Evolutionary conservation across 2,113 vertebrate species (phyloP).

Genomic region (Chiloscyllium plagiosum): DNA sequence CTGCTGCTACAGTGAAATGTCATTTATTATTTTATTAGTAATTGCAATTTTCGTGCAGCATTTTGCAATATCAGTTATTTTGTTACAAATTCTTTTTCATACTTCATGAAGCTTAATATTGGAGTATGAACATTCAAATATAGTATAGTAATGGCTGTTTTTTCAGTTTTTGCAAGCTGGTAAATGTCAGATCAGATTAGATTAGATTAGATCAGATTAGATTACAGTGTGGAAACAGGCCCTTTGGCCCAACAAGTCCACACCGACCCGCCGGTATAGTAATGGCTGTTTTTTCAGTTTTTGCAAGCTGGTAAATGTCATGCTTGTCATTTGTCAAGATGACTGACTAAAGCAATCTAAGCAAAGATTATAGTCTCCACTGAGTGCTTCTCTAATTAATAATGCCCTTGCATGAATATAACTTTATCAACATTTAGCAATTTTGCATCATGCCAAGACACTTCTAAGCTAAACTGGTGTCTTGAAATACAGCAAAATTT

Average conservation of each 20-base stretch:
- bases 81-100: background rate
- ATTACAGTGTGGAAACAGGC: no score
- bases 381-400: background rate
- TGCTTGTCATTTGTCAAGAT: conserved; percentile 20
- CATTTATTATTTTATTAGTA: background rate
- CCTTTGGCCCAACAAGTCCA: no score
- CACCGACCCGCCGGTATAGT: no score
- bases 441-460: background rate
- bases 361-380: conserved; percentile 7
- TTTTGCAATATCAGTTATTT: background rate
- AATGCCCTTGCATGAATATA: conserved; percentile 13
- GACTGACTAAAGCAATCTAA: conserved; percentile 26
- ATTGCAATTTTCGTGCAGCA: background rate
- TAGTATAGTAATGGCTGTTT: background rate
- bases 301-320: background rate
- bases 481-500: conserved; percentile 14
- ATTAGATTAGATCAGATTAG: no score
- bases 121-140: background rate
- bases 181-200: no score
- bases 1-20: background rate
- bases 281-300: background rate
- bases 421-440: background rate
- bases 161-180: background rate
- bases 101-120: background rate
- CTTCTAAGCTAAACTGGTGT: background rate